Percentiles rank a stretch among this genome's conserved stretches.
phyloP scores from a whole-genome alignment of 2,888 invertebrate species.

The Hyposoter didymator region DNA sequence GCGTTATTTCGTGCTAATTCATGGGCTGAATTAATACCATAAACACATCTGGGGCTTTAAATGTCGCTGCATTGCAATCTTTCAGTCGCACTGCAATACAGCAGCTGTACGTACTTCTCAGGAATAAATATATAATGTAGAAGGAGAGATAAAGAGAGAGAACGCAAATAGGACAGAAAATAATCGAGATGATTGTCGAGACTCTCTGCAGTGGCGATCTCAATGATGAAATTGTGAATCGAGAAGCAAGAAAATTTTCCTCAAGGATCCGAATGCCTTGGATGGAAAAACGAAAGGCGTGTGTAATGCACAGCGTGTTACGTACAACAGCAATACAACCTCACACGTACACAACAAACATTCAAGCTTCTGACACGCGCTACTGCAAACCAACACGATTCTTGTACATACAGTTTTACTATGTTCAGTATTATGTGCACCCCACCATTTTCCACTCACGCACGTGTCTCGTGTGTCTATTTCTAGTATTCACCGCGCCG shows the following conservation, averaged over 20 bases:
- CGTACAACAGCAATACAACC: slow-evolving; percentile 27
- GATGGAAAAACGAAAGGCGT: slow-evolving; percentile 83
- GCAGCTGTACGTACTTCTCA: neutral
- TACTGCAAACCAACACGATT: slow-evolving; percentile 39
- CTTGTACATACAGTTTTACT: slow-evolving; percentile 38
- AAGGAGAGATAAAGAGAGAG: slow-evolving; percentile 18
- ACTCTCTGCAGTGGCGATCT: slow-evolving; percentile 70
- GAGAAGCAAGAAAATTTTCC: slow-evolving; percentile 80
- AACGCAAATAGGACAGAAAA: slow-evolving; percentile 35
- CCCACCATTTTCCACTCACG: slow-evolving; percentile 62
- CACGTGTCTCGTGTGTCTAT: slow-evolving; percentile 66
- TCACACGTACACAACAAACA: slow-evolving; percentile 2
- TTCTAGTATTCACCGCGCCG: slow-evolving; percentile 55
- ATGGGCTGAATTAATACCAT: neutral
- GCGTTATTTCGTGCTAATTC: neutral
- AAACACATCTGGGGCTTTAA: neutral
- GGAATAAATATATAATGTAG: neutral
- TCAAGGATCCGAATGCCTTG: slow-evolving; percentile 80
- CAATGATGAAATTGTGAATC: slow-evolving; percentile 81
- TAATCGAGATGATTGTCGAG: slow-evolving; percentile 60
- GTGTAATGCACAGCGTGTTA: slow-evolving; percentile 48
- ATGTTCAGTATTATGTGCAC: slow-evolving; percentile 37
- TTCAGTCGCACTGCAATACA: neutral
- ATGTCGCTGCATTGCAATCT: neutral
- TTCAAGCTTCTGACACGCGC: slow-evolving; percentile 55